A percentile compares a stretch with the other conserved stretches of the same genome.
Evolutionary conservation across 2,797 vertebrate genomes (phyloP).

Genomic region (Florisuga fusca): DNA sequence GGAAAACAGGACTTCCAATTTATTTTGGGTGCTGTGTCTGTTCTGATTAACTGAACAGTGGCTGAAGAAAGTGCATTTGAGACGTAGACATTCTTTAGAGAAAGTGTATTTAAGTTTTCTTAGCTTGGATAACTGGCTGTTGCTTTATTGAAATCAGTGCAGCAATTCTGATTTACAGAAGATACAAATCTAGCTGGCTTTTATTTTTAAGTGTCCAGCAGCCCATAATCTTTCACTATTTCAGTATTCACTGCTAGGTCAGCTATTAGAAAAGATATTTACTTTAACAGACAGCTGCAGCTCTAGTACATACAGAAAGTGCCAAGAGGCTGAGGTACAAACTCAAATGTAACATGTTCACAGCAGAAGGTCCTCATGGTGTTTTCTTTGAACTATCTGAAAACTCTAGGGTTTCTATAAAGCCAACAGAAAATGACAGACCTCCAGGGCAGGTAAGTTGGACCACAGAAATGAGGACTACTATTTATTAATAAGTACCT

Average conservation of each 20-base stretch:
- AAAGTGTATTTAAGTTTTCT: neutral
- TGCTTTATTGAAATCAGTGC: neutral
- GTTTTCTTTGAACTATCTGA: neutral
- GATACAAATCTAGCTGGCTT: neutral
- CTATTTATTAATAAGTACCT: neutral
- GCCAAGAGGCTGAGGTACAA: neutral
- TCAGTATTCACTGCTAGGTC: neutral
- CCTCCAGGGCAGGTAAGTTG: neutral
- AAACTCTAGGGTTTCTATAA: neutral
- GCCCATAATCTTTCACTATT: neutral
- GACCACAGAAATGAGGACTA: neutral
- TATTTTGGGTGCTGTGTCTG: neutral
- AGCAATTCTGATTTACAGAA: neutral
- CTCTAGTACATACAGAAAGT: neutral
- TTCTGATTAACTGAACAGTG: neutral
- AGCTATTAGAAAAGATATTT: neutral
- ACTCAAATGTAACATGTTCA: neutral
- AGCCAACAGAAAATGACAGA: neutral
- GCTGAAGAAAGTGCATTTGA: neutral
- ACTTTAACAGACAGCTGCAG: neutral
- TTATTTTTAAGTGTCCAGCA: neutral
- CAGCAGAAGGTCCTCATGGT: neutral
- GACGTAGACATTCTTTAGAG: neutral
- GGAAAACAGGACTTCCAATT: neutral
- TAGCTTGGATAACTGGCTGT: neutral